Conservation (phyloP, 2,888 invertebrate genomes). For the Caenorhabditis imperialis region DNA sequence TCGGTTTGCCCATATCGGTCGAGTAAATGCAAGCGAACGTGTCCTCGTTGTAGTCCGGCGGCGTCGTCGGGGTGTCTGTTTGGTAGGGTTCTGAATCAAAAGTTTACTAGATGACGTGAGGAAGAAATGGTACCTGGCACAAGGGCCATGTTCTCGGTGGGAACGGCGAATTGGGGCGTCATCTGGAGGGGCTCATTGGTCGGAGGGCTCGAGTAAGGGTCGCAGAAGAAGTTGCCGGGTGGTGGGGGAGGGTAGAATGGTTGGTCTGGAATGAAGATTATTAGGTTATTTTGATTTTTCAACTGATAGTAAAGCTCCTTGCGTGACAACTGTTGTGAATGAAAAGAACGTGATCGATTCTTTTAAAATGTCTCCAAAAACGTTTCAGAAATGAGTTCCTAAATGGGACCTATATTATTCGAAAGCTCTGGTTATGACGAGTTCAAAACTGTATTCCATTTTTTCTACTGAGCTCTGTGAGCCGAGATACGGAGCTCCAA, state of each 20-base stretch:
- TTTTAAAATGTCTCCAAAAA: too few species aligned
- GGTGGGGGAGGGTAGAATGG: constrained; percentile 41
- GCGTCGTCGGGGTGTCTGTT: constrained; percentile 37
- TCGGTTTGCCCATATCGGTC: constrained; percentile 43
- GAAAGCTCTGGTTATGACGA: too few species aligned
- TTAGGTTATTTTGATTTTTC: neutral
- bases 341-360: too few species aligned
- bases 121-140: constrained; percentile 20
- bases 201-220: constrained; percentile 52
- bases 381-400: too few species aligned
- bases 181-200: constrained; percentile 14
- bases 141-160: constrained; percentile 24
- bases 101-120: neutral
- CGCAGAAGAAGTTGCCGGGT: constrained; percentile 57
- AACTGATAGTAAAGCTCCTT: too few species aligned
- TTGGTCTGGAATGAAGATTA: constrained; percentile 25
- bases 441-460: too few species aligned
- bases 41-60: constrained; percentile 44
- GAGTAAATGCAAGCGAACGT: constrained; percentile 53
- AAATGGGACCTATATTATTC: too few species aligned
- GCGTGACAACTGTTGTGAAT: too few species aligned
- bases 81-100: constrained; percentile 15
- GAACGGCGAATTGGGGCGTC: constrained; percentile 31
- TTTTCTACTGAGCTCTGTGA: too few species aligned
- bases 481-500: too few species aligned